Evolutionary conservation across 1,140 invertebrate species (phyloP), one percentile per base, ranked within the genome.

Genomic region (Drosophila equinoxialis): DNA sequence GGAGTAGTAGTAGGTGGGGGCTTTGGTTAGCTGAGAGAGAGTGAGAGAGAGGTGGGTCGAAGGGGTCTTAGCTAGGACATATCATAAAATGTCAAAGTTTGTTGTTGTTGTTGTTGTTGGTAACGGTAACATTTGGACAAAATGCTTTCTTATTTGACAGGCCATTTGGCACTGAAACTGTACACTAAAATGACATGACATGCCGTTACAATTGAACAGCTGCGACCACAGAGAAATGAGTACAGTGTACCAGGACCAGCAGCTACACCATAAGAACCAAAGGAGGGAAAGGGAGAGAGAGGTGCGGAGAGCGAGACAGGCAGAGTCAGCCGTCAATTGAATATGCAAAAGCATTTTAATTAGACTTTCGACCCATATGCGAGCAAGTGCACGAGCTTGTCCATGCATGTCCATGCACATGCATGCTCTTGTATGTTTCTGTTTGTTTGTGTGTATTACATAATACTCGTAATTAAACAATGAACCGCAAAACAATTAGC

Each of bases 81-180:
- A 83, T 89, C 84, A 87, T 87, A 89, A 84, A 89, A 84, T 84
- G 84, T 87, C 84, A 89, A 84, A 81, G 67, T 78, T 80, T 71
- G 75, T 89, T 80, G 77, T 55, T 23, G 20, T 23, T 35, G 35
- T 64, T 64, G 66, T 65, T 74, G 74, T 69, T 68, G 69, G 82
- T 54, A 83, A 77, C 73, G 79, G 83, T 68, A 86, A 87, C 83
- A 87, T 87, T 87, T 87, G 79, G 83, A 87, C 83, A 87, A 87
- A 87, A 79, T 79, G 83, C 77, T 86, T 87, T 87, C 83, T 83
- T 89, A 89, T 87, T 87, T 87, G 83, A 87, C 83, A 87, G 84
- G 69, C 84, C 79, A 87, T 80, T 83, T 83, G 77, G 77, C 73
- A 83, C 55, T 87, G 45, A 14, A 51, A 51, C 45, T 51, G 45